Base-by-base conservation (phyloP, 2,797 vertebrate genomes). In the Hoplostethus mediterraneus region DNA sequence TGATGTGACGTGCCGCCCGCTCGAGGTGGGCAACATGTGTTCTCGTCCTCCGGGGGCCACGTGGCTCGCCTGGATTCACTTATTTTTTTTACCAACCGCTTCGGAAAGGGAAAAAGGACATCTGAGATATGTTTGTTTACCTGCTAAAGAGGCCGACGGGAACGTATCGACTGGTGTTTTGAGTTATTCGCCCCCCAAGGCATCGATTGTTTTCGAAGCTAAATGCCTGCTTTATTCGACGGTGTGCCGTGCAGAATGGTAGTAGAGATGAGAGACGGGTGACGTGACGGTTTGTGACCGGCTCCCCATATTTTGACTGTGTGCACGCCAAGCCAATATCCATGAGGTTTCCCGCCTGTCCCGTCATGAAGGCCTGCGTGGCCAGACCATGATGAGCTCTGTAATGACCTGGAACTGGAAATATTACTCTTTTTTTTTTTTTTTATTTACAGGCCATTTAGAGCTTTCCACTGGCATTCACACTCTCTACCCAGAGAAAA, bases 391-490 rank as follows among this genome's bases (percentile, higher is more conserved):
- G 89, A 90, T 85, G 84, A 84, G 82, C 67, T 79, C 69, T 62
- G 73, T 88, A 88, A 90, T 87, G 86, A 66, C 66, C 79, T 85
- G 75, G 75, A 90, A 86, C 85, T 84, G 88, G 81, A 89, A 90
- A 92, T 84, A 79, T 83, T 75, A 81, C 82, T 83, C 83, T 89
- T 85, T 89, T 76, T 90, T 21, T 90, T 21, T 21, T 21, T 21
- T 21, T 21, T 21, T 21, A 73, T 91, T 87, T 87, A 87, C 86
- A 84, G 78, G 66, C 78, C 84, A 88, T 88, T 89, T 84, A 78
- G 80, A 88, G 75, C 89, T 84, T 91, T 90, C 91, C 87, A 87
- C 84, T 86, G 81, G 71, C 84, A 59, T 89, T 90, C 75, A 73
- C 90, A 83, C 84, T 83, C 71, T 53, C 56, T 54, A 13, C 81